Conservation (phyloP, 2,888 invertebrate species). For the Acanthosoma haemorrhoidale region DNA sequence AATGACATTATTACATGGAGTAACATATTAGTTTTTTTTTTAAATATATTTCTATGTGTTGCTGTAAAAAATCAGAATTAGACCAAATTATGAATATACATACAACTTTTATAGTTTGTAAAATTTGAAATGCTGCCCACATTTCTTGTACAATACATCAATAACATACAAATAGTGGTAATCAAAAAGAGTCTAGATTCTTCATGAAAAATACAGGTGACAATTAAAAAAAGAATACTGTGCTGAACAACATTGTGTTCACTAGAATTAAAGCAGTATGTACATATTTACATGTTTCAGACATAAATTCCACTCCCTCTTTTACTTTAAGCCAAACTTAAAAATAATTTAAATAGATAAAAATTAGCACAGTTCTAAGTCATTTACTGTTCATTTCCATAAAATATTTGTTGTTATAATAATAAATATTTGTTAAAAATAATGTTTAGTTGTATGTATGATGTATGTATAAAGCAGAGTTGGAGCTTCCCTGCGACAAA, state of each 20-base stretch:
- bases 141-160: neutral
- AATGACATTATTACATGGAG: no score
- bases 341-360: neutral
- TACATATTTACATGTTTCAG: slow-evolving; percentile 19
- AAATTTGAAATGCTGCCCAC: slow-evolving; percentile 1
- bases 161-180: neutral
- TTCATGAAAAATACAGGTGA: slow-evolving; percentile 15
- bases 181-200: neutral
- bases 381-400: neutral
- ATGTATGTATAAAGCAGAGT: no score
- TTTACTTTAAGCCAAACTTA: neutral
- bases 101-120: neutral
- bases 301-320: neutral
- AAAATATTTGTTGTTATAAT: neutral
- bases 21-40: neutral
- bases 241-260: no score
- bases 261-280: slow-evolving; percentile 13
- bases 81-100: neutral
- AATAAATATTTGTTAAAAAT: no score
- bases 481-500: no score
- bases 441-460: no score
- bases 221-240: neutral
- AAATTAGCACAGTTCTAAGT: neutral
- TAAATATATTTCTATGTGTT: neutral
- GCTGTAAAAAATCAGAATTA: neutral